Conservation (phyloP, 2,797 vertebrate genomes). For the Lophotriccus pileatus region DNA sequence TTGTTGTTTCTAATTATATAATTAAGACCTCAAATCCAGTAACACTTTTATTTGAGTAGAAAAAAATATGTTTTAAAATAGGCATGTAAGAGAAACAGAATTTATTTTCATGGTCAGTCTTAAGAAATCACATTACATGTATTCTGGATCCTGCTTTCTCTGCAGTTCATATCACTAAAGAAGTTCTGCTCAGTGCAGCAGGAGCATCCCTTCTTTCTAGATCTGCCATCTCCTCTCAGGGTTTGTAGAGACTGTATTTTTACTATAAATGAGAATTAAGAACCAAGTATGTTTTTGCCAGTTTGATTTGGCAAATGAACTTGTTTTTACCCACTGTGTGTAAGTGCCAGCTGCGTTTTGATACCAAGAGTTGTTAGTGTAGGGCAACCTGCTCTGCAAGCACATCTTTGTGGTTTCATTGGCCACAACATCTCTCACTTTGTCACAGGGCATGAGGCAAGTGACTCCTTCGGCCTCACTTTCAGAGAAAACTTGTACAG, state of each 20-base stretch:
- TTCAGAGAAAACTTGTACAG: not conserved
- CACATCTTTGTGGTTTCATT: not conserved
- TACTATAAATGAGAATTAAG: not conserved
- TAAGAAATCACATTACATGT: not conserved
- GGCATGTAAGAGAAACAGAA: not conserved
- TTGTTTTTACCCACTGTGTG: not conserved
- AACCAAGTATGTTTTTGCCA: not conserved
- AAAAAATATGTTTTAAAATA: not conserved
- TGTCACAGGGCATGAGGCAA: not conserved
- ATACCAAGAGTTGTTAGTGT: not conserved
- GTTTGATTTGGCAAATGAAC: not conserved
- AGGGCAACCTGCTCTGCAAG: not conserved
- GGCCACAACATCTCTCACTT: not conserved
- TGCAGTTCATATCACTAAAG: not conserved
- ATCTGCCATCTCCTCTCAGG: not conserved
- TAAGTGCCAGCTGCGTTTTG: not conserved
- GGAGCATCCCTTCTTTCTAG: not conserved
- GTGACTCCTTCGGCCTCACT: not conserved
- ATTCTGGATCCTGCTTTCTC: not conserved
- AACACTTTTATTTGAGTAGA: not conserved
- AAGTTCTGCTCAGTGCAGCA: not conserved
- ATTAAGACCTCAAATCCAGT: not conserved
- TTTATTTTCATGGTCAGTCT: not conserved
- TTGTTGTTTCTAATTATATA: not conserved
- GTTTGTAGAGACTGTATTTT: not conserved